phyloP scores from a whole-genome alignment of 2,888 invertebrate species.

The Odontocerum albicorne region DNA sequence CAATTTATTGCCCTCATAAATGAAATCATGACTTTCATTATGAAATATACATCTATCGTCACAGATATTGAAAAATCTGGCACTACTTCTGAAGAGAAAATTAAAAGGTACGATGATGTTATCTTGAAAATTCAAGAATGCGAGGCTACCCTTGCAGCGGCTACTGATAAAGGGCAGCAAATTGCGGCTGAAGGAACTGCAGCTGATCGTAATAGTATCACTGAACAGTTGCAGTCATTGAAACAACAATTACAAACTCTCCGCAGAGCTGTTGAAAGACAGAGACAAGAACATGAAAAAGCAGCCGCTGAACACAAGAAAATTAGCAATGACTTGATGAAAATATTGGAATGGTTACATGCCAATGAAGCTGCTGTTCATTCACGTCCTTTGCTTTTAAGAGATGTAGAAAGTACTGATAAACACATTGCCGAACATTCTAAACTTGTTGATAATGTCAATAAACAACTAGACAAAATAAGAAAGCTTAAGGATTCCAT shows the following conservation, averaged over 20 bases:
- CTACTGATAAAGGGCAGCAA: constrained; percentile 90
- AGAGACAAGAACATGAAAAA: constrained; percentile 83
- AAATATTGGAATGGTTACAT: constrained; percentile 81
- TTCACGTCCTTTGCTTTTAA: constrained; percentile 78
- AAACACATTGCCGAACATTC: constrained; percentile 78
- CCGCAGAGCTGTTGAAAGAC: constrained; percentile 80
- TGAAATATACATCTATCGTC: constrained; percentile 83
- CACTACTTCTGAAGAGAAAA: constrained; percentile 81
- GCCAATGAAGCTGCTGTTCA: constrained; percentile 79
- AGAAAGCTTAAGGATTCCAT: constrained; percentile 70
- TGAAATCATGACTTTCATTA: constrained; percentile 85
- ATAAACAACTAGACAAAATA: constrained; percentile 69
- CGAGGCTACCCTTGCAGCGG: constrained; percentile 83
- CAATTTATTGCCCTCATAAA: constrained; percentile 85
- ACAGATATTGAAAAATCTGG: constrained; percentile 84
- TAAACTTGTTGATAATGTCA: constrained; percentile 67
- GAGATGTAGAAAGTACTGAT: constrained; percentile 78
- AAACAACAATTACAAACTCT: constrained; percentile 82
- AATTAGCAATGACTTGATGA: constrained; percentile 78
- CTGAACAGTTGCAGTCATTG: constrained; percentile 82
- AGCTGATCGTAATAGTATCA: constrained; percentile 83
- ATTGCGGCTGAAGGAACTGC: constrained; percentile 89
- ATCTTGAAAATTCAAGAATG: constrained; percentile 87
- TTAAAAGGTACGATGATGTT: constrained; percentile 83
- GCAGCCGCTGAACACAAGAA: constrained; percentile 88